Evolutionary conservation across 2,797 vertebrate genomes (phyloP).

Genomic region (Eulemur albifrons): DNA sequence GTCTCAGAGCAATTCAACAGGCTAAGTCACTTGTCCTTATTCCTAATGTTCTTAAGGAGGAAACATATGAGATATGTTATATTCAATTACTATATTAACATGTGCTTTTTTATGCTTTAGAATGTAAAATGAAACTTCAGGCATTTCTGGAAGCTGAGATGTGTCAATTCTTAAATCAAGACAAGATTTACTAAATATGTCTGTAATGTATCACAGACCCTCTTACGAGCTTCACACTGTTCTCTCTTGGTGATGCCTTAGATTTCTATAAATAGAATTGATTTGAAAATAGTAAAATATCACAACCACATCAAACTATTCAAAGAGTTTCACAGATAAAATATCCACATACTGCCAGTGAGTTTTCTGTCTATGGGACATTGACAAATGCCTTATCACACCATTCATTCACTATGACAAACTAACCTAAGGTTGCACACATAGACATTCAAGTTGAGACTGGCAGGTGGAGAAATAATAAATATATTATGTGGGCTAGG

Average conservation of each 20-base stretch:
- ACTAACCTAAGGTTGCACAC: not conserved
- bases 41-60: slow-evolving; percentile 54
- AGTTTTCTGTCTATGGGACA: not conserved
- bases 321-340: not conserved
- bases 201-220: not conserved
- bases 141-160: not conserved
- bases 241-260: not conserved
- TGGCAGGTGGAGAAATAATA: not conserved
- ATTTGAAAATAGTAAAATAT: not conserved
- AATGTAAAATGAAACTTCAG: slow-evolving; percentile 40
- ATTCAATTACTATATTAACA: slow-evolving; percentile 4
- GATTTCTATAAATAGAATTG: slow-evolving; percentile 9
- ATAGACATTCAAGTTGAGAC: not conserved
- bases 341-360: not conserved
- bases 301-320: not conserved
- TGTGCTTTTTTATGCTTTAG: not conserved
- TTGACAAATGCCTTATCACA: not conserved
- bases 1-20: slow-evolving; percentile 66
- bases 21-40: slow-evolving; percentile 62
- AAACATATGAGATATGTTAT: not conserved
- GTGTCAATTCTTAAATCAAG: slow-evolving; percentile 22
- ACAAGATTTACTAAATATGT: slow-evolving; percentile 54
- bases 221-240: not conserved
- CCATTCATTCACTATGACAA: not conserved
- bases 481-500: not conserved